Evolutionary conservation across 1,140 invertebrate genomes (phyloP).

Genomic region (Drosophila arawakana): DNA sequence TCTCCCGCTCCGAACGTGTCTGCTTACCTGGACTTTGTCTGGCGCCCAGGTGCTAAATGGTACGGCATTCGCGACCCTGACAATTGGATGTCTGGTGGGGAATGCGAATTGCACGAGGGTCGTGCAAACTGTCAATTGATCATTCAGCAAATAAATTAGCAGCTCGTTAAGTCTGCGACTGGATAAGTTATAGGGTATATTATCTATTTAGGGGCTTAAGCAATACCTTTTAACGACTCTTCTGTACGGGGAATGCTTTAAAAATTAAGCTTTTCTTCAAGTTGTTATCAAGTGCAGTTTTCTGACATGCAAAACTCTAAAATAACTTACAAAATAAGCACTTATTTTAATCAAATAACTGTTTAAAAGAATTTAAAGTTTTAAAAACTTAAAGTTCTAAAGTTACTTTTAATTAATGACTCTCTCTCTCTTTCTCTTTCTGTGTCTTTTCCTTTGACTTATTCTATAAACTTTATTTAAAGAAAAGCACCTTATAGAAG

Average conservation of each 20-base stretch:
- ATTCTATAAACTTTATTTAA: not conserved
- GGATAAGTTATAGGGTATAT: not conserved
- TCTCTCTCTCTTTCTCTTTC: no score
- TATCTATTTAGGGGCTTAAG: no score
- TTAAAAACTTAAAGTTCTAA: no score
- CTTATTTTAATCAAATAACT: no score
- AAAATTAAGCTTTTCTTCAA: no score
- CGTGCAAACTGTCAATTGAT: constrained; percentile 19
- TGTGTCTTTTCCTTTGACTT: not conserved
- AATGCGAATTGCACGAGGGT: constrained; percentile 38
- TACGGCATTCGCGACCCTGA: constrained; percentile 47
- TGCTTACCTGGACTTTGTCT: constrained; percentile 10
- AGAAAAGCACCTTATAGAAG: not conserved
- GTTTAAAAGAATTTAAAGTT: no score
- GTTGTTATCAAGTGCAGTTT: no score
- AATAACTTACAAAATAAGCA: no score
- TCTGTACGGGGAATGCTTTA: not conserved
- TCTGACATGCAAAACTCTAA: no score
- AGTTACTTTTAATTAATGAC: no score
- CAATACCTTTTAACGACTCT: not conserved
- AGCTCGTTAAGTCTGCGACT: constrained; percentile 6
- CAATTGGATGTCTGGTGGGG: constrained; percentile 31
- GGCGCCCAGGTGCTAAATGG: constrained; percentile 63
- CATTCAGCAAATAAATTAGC: constrained; percentile 20
- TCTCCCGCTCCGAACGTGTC: not conserved